Conservation (phyloP, 2,113 vertebrate species). For the Glaucidium brasilianum region DNA sequence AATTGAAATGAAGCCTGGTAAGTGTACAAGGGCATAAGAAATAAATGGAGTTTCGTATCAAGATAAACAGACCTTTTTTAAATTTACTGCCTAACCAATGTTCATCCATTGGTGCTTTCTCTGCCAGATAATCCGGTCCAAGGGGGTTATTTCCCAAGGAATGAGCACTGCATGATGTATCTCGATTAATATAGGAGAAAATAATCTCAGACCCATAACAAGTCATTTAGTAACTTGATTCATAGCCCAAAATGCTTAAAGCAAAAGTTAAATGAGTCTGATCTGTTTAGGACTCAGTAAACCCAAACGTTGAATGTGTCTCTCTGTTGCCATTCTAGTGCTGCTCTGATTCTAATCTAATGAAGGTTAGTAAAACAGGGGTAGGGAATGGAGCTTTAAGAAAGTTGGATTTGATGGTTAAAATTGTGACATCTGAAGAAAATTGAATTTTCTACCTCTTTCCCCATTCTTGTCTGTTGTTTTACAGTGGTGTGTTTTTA, state of each 20-base stretch:
- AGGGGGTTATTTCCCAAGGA: neutral
- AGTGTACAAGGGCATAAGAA: neutral
- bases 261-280: neutral
- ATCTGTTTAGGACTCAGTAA: neutral
- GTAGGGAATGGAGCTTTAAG: neutral
- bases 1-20: neutral
- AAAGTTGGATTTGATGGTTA: neutral
- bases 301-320: neutral
- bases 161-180: neutral
- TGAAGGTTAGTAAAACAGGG: neutral
- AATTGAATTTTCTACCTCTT: neutral
- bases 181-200: neutral
- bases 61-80: constrained; percentile 18
- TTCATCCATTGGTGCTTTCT: neutral
- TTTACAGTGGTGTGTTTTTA: neutral
- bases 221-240: neutral
- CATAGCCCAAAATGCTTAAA: neutral
- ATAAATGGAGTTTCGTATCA: neutral
- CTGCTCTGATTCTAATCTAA: neutral
- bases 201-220: neutral
- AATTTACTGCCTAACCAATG: neutral
- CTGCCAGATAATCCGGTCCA: neutral
- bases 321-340: neutral
- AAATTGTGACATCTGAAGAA: neutral
- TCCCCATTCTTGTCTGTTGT: neutral